phyloP scores from a whole-genome alignment of 1,140 invertebrate genomes.

The Gryllus bimaculatus region DNA sequence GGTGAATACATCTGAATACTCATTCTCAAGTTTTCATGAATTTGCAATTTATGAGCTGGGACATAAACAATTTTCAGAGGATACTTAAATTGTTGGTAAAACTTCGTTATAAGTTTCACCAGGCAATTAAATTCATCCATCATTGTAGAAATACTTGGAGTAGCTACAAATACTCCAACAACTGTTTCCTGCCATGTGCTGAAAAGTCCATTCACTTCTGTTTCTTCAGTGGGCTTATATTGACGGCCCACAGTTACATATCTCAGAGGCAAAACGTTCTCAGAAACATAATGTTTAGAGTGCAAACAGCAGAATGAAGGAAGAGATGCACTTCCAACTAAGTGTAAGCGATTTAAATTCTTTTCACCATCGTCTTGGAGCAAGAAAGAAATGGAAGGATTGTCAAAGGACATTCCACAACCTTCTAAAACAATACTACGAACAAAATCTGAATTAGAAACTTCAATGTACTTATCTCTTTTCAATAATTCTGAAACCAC shows the following conservation, averaged over 20 bases:
- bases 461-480: constrained; percentile 39
- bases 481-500: constrained; percentile 40
- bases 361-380: constrained; percentile 36
- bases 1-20: constrained; percentile 57
- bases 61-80: constrained; percentile 49
- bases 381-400: constrained; percentile 42
- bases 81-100: constrained; percentile 47
- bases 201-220: constrained; percentile 41
- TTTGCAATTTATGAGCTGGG: constrained; percentile 42
- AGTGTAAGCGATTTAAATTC: constrained; percentile 42
- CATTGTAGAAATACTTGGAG: constrained; percentile 34
- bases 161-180: constrained; percentile 44
- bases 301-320: constrained; percentile 52
- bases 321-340: constrained; percentile 53
- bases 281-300: constrained; percentile 45
- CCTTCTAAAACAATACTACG: constrained; percentile 58
- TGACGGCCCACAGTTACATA: constrained; percentile 51
- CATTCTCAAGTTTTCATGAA: constrained; percentile 48
- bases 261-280: constrained; percentile 46
- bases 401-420: constrained; percentile 45
- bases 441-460: constrained; percentile 56
- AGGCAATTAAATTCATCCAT: constrained; percentile 41
- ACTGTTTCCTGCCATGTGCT: constrained; percentile 49
- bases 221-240: constrained; percentile 41
- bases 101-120: constrained; percentile 34